Conservation (phyloP, 2,797 vertebrate genomes). For the Falco rusticolus region DNA sequence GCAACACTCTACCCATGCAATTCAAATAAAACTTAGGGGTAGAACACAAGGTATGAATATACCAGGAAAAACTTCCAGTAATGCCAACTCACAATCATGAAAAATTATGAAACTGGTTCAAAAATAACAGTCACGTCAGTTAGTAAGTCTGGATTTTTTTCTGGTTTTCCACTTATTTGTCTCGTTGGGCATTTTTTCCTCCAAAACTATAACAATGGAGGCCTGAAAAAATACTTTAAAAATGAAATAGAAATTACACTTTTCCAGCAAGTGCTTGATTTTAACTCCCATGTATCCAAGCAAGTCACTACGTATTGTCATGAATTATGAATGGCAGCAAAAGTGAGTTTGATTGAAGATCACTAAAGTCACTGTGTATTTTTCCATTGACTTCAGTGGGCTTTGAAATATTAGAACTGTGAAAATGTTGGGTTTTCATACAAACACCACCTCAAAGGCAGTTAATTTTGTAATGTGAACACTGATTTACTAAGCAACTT, state of each 20-base stretch:
- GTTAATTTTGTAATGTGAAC: background rate
- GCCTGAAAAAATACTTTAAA: background rate
- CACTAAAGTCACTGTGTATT: background rate
- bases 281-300: background rate
- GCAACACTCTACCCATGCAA: background rate
- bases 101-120: background rate
- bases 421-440: background rate
- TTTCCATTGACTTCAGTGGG: background rate
- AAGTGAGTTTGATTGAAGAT: background rate
- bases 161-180: background rate
- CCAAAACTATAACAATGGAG: background rate
- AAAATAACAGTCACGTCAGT: background rate
- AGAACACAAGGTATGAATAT: background rate
- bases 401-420: background rate
- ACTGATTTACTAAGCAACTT: background rate
- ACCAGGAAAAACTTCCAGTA: background rate
- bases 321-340: background rate
- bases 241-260: background rate
- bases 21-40: background rate
- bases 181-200: background rate
- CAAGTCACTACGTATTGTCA: background rate
- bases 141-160: background rate
- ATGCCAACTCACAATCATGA: background rate
- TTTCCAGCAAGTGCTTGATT: background rate
- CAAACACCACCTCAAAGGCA: background rate